Evolutionary conservation across 2,113 vertebrate species (phyloP).

Genomic region (Candoia aspera): DNA sequence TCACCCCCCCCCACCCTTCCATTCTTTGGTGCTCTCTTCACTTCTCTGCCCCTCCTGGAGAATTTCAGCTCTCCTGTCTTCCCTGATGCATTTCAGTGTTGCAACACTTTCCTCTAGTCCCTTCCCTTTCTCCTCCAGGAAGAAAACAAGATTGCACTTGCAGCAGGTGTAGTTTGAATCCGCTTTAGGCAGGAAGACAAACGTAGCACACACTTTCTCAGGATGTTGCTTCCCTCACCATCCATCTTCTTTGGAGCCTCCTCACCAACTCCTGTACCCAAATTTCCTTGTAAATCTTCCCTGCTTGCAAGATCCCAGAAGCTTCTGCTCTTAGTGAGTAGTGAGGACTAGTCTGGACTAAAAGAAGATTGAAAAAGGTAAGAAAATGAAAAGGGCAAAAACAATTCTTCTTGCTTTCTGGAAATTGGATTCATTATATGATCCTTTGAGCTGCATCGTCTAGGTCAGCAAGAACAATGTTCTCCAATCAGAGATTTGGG

Average conservation of each 20-base stretch:
- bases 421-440: not conserved
- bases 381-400: not conserved
- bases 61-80: not conserved
- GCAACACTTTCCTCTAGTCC: not conserved
- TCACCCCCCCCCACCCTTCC: too few species aligned
- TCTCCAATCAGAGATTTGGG: not conserved
- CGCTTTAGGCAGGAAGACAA: not conserved
- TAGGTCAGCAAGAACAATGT: not conserved
- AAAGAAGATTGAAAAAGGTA: not conserved
- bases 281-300: not conserved
- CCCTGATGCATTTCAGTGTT: not conserved
- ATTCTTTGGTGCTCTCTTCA: not conserved
- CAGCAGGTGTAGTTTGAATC: not conserved
- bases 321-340: not conserved
- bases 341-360: not conserved
- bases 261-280: not conserved
- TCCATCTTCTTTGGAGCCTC: not conserved
- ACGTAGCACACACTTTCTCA: not conserved
- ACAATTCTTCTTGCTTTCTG: not conserved
- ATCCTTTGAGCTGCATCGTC: not conserved
- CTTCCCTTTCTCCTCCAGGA: not conserved
- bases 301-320: not conserved
- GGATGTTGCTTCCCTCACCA: not conserved
- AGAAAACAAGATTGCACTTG: not conserved
- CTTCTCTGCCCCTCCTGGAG: not conserved